Percentiles rank a stretch among this genome's conserved stretches.
phyloP scores from a whole-genome alignment of 2,113 vertebrate genomes.

The Shinisaurus crocodilurus region DNA sequence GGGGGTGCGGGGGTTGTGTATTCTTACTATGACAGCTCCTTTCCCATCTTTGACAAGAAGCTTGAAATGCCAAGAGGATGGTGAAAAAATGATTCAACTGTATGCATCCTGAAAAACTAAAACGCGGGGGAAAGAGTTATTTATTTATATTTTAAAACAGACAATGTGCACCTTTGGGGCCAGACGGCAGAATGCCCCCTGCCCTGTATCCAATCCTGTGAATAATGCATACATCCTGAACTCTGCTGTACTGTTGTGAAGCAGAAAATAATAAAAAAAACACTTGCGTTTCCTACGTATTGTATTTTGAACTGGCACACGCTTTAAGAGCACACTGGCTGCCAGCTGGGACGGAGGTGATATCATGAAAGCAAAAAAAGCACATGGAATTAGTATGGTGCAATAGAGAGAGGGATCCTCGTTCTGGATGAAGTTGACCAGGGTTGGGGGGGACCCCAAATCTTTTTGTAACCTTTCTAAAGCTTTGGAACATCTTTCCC shows the following conservation, averaged over 20 bases:
- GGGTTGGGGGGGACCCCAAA: not conserved
- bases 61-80: not conserved
- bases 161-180: not conserved
- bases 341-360: slow-evolving; percentile 11
- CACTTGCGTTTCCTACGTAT: slow-evolving; percentile 52
- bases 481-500: no score
- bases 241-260: slow-evolving; percentile 55
- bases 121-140: slow-evolving; percentile 14
- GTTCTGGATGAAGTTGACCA: not conserved
- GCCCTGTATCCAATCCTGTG: slow-evolving; percentile 52
- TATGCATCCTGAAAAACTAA: slow-evolving; percentile 9
- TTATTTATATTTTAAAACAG: slow-evolving; percentile 7
- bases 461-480: not conserved
- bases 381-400: not conserved
- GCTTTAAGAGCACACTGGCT: not conserved
- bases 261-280: slow-evolving; percentile 60
- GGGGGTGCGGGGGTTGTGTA: not conserved
- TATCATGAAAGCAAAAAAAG: not conserved
- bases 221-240: slow-evolving; percentile 59
- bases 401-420: not conserved
- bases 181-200: slow-evolving; percentile 41
- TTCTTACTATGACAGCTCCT: not conserved
- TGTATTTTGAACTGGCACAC: slow-evolving; percentile 42
- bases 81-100: not conserved
- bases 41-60: not conserved